Evolutionary conservation across 2,113 vertebrate genomes (phyloP).

Genomic region (Grammomys surdaster): DNA sequence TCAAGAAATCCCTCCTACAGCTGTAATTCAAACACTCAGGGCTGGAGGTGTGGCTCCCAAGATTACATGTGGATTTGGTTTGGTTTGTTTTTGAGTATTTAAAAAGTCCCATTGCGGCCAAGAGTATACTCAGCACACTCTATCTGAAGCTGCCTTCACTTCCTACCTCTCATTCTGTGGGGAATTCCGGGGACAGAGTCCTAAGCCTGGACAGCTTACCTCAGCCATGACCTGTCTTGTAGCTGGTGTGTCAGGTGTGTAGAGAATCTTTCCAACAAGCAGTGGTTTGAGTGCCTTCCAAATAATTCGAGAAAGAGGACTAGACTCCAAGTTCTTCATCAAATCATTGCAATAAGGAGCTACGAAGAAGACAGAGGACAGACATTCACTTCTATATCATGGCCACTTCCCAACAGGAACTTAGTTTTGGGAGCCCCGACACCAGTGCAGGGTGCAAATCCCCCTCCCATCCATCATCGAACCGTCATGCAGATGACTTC

Average conservation of each 20-base stretch:
- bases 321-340: conserved; percentile 95
- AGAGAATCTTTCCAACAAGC: conserved; percentile 97
- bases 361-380: conserved; percentile 72
- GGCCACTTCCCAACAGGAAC: neutral
- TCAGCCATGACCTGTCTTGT: conserved; percentile 94
- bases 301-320: conserved; percentile 96
- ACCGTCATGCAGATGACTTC: neutral
- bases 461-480: neutral
- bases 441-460: neutral
- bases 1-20: neutral
- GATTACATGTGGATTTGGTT: neutral
- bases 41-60: neutral
- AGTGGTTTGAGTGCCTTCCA: conserved; percentile 97
- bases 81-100: neutral
- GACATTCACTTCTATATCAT: neutral
- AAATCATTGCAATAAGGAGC: conserved; percentile 97
- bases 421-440: neutral
- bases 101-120: neutral
- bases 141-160: neutral
- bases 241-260: conserved; percentile 95
- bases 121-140: neutral
- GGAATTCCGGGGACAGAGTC: neutral
- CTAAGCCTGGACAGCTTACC: conserved; percentile 85
- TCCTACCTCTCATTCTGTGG: neutral
- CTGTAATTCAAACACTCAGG: neutral